Conservation (phyloP, 2,113 vertebrate species). For the Poecile atricapillus region DNA sequence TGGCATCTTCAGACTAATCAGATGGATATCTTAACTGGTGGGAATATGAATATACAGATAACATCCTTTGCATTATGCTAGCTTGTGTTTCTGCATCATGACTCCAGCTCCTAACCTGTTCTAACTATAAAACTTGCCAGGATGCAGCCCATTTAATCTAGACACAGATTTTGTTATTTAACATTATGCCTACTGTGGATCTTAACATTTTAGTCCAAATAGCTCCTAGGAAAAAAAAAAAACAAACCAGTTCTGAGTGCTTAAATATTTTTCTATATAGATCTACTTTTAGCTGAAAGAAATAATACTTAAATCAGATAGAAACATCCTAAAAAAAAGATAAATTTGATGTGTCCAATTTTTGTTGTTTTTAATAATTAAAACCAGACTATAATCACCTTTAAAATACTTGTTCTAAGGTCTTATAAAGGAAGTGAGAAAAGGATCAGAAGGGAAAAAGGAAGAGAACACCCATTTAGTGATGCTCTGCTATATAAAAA, state of each 20-base stretch:
- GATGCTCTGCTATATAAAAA: neutral
- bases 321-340: neutral
- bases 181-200: neutral
- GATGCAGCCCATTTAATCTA: neutral
- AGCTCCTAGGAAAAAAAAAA: neutral
- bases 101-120: neutral
- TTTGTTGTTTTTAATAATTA: neutral
- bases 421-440: neutral
- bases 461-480: neutral
- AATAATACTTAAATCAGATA: neutral
- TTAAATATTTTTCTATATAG: neutral
- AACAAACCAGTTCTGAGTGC: neutral
- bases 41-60: conserved; percentile 2
- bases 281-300: neutral
- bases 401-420: neutral
- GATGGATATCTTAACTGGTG: neutral
- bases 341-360: neutral
- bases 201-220: neutral
- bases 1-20: neutral
- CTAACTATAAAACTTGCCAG: neutral
- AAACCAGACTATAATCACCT: neutral
- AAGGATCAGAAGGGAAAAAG: neutral
- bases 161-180: neutral
- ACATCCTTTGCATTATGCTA: neutral
- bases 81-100: neutral